Percentiles rank a stretch among this genome's conserved stretches.
Conservation (phyloP, 2,113 vertebrate genomes). For the Calidris pygmaea region DNA sequence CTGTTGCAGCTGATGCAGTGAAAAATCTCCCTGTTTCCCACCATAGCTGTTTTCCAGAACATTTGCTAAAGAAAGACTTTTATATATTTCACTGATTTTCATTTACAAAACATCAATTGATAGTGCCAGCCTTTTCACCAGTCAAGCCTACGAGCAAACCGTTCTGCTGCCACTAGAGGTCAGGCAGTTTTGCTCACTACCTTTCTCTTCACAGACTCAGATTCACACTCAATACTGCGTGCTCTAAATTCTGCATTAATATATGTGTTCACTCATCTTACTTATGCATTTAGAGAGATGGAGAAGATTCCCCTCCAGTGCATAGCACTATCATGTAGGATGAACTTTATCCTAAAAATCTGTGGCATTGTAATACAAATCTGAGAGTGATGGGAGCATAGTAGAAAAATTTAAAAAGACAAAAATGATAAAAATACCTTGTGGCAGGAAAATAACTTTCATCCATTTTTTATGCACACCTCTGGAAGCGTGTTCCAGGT, state of each 20-base stretch:
- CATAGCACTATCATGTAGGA: not conserved
- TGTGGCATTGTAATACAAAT: not conserved
- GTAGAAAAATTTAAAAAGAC: not conserved
- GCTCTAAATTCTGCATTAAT: not conserved
- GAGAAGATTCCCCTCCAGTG: not conserved
- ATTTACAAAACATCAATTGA: not conserved
- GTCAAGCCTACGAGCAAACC: not conserved
- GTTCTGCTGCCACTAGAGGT: not conserved
- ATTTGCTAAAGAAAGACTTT: not conserved
- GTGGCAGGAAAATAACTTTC: not conserved
- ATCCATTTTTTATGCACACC: not conserved
- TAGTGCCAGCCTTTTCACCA: not conserved
- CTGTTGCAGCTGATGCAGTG: not conserved
- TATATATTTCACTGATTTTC: not conserved
- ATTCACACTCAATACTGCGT: not conserved
- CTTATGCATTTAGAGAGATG: not conserved
- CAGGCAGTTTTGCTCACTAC: not conserved
- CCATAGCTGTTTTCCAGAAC: not conserved
- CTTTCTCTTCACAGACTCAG: not conserved
- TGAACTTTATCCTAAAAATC: not conserved
- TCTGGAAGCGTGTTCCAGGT: not conserved
- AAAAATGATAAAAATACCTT: not conserved
- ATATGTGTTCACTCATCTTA: not conserved
- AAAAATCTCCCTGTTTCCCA: not conserved
- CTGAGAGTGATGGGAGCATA: not conserved